A percentile compares a stretch with the other conserved stretches of the same genome.
Conservation (phyloP, 1,140 invertebrate species). For the Drosophila aff. region DNA sequence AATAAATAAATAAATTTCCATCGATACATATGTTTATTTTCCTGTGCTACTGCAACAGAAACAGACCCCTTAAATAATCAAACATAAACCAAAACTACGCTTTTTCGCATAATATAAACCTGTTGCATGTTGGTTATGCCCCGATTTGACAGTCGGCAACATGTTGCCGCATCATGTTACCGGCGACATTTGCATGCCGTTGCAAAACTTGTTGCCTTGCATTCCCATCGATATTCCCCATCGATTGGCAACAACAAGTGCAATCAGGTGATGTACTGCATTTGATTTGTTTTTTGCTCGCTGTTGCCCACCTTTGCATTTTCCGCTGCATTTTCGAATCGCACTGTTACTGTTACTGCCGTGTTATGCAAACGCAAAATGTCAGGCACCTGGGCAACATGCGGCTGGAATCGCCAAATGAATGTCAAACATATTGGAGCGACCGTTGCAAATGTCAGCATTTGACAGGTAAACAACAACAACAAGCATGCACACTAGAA, state of each 20-base stretch:
- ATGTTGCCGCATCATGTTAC: conserved; percentile 60
- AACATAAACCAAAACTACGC: background rate
- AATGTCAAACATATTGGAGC: conserved; percentile 80
- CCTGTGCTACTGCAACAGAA: background rate
- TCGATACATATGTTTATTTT: background rate
- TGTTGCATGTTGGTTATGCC: conserved; percentile 47
- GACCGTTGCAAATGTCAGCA: conserved; percentile 78
- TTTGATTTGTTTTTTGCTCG: conserved; percentile 65
- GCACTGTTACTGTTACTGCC: conserved; percentile 26
- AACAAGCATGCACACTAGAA: conserved; percentile 17
- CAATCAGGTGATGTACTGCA: conserved; percentile 77
- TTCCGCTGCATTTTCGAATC: conserved; percentile 26
- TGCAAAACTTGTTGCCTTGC: conserved; percentile 34
- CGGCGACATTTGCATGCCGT: conserved; percentile 69
- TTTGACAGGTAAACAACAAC: conserved; percentile 68
- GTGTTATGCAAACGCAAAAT: conserved; percentile 79
- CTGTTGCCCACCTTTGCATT: conserved; percentile 36
- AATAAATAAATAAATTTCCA: no score
- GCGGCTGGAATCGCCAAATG: conserved; percentile 67
- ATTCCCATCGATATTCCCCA: conserved; percentile 32
- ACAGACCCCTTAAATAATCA: background rate
- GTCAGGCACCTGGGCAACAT: conserved; percentile 79
- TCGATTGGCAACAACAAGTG: conserved; percentile 70
- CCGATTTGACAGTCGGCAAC: conserved; percentile 32
- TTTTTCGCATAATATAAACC: conserved; percentile 28